Base-by-base conservation (phyloP, 2,113 vertebrate genomes). In the Athene cunicularia region DNA sequence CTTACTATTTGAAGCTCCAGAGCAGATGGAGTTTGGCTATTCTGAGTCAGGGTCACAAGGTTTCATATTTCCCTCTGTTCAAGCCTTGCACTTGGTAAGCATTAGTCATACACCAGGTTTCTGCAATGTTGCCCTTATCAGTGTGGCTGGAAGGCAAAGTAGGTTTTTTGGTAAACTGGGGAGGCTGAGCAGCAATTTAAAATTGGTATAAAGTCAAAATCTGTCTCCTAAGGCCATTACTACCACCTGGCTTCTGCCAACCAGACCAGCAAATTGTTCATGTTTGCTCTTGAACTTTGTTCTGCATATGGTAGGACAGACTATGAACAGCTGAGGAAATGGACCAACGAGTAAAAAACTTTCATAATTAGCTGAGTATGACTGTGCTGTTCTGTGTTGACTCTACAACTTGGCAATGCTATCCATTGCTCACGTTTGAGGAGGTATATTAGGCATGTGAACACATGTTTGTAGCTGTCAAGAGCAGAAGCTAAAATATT, bases 11-110 rank as follows among this genome's bases (percentile, higher is more conserved):
- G 88, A 75, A 88, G 58, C 41, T 86, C 66, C 50, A 93, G 85
- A 87, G 73, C 88, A 76, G 82, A 90, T 89, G 74, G 53, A 77
- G 85, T 89, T 95, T 87, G 67, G 71, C 85, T 93, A 56, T 93
- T 97, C 77, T 95, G 66, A 95, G 93, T 81, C 67, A 73, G 81
- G 95, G 95, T 96, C 94, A 95, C 41, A 91, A 84, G 95, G 96
- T 93, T 97, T 94, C 91, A 43, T 76, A 77, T 96, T 97, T 97
- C 95, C 91, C 90, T 97, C 62, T 0, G 3, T 79, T 87, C 33
- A 30, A 84, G 75, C 72, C 86, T 64, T 50, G 47, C 66, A 71
- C 80, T 94, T 68, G 58, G 52, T 74, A 71, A 88, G 59, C 85
- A 50, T 93, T 95, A 95, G 76, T 93, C 83, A 86, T 82, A 60